Evolutionary conservation across 2,113 vertebrate genomes (phyloP).

Genomic region (Camarhynchus parvulus): DNA sequence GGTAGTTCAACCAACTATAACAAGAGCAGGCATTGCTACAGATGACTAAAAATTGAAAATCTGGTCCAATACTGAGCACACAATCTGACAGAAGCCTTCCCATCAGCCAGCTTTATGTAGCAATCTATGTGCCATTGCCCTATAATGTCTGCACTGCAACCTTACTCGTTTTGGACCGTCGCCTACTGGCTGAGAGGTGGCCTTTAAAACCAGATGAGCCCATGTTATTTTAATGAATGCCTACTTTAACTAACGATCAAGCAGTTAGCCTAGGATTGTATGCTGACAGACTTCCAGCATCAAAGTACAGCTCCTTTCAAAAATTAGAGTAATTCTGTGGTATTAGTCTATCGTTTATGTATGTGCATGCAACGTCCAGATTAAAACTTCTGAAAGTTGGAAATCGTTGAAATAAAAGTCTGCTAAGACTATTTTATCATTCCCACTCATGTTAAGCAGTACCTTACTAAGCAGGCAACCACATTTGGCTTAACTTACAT

Average conservation of each 20-base stretch:
- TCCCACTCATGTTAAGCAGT: not conserved
- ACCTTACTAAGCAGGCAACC: not conserved
- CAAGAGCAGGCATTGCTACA: not conserved
- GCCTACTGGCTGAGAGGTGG: not conserved
- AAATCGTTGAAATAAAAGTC: not conserved
- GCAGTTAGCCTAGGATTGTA: not conserved
- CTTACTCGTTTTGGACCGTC: not conserved
- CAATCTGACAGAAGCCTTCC: not conserved
- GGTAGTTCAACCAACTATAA: not conserved
- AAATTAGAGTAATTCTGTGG: not conserved
- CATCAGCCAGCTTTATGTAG: not conserved
- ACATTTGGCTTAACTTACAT: not conserved
- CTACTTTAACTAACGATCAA: conserved; percentile 31
- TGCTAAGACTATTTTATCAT: not conserved
- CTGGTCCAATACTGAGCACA: not conserved
- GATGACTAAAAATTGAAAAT: not conserved
- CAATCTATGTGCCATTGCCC: not conserved
- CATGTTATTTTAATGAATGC: conserved; percentile 51
- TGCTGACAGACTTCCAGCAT: not conserved
- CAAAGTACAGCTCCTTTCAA: not conserved
- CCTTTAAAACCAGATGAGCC: conserved; percentile 36
- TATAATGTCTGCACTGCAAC: not conserved
- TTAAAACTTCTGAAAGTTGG: conserved; percentile 1
- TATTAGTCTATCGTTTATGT: not conserved
- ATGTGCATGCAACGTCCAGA: not conserved